These are phyloP conservation scores for Piliocolobus tephrosceles DNA, from an alignment of 2,113 vertebrate genomes.

Conservation along the genomic window DNA sequence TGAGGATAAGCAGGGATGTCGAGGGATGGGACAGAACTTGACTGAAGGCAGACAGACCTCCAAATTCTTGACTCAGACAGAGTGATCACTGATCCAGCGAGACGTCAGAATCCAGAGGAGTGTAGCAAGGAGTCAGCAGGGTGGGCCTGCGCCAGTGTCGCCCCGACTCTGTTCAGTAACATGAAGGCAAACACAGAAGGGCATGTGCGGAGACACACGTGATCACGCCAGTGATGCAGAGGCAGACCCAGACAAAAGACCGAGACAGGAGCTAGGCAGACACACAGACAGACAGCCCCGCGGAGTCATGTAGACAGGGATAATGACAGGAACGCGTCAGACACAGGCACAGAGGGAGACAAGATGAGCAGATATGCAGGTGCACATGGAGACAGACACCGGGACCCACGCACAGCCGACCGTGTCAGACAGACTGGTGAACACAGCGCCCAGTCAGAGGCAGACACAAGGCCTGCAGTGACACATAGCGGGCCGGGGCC, in stretches of 20 bases:
- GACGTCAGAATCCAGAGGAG: background rate
- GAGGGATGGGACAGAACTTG: background rate
- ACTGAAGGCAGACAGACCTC: constrained; percentile 10
- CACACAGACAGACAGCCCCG: constrained; percentile 70
- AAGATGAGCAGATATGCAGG: constrained; percentile 70
- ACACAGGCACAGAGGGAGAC: constrained; percentile 67
- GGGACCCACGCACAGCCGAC: constrained; percentile 60
- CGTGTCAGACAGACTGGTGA: constrained; percentile 60
- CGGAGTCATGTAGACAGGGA: constrained; percentile 64
- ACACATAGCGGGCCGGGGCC: constrained; percentile 70
- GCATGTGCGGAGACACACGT: constrained; percentile 78
- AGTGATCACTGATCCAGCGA: constrained; percentile 1
- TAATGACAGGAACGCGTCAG: constrained; percentile 72
- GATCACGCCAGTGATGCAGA: constrained; percentile 73
- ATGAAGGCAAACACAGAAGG: constrained; percentile 69
- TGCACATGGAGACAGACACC: constrained; percentile 66
- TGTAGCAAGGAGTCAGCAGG: background rate
- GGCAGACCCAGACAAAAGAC: constrained; percentile 79
- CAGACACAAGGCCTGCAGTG: constrained; percentile 75
- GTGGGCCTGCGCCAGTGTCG: constrained; percentile 41
- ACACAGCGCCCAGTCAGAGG: constrained; percentile 73
- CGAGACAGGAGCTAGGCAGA: constrained; percentile 73
- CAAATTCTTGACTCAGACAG: background rate
- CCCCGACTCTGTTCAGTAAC: constrained; percentile 55
- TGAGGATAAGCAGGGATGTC: constrained; percentile 1